Evolutionary conservation across 2,113 vertebrate species (phyloP).

Genomic region (Serilophus lunatus): DNA sequence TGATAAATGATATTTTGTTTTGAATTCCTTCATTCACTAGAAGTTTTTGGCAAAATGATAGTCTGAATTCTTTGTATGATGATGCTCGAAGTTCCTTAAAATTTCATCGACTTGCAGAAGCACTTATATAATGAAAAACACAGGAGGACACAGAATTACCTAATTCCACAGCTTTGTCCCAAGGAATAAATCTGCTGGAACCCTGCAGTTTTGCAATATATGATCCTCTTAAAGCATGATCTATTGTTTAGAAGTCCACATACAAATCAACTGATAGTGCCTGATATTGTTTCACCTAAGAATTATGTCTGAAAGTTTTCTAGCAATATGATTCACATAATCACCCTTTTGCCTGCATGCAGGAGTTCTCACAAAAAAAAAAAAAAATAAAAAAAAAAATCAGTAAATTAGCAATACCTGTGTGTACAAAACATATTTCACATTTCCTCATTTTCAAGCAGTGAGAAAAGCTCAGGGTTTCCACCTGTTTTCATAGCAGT

Average conservation of each 20-base stretch:
- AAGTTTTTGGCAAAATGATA: neutral
- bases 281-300: neutral
- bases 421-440: neutral
- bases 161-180: neutral
- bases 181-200: slow-evolving; percentile 21
- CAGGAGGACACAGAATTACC: neutral
- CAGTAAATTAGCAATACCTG: neutral
- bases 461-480: neutral
- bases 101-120: neutral
- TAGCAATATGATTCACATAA: neutral
- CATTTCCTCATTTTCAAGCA: neutral
- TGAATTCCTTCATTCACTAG: neutral
- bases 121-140: neutral
- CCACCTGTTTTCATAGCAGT: neutral
- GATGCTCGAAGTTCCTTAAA: neutral
- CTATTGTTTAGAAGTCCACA: neutral
- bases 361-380: neutral
- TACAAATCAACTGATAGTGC: neutral
- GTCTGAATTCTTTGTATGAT: neutral
- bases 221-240: neutral
- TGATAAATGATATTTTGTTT: neutral
- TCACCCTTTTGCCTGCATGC: neutral
- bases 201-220: neutral
- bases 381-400: too few relatives aligned
- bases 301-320: neutral